Conservation (phyloP, 2,113 vertebrate species). For the Zosterops lateralis region DNA sequence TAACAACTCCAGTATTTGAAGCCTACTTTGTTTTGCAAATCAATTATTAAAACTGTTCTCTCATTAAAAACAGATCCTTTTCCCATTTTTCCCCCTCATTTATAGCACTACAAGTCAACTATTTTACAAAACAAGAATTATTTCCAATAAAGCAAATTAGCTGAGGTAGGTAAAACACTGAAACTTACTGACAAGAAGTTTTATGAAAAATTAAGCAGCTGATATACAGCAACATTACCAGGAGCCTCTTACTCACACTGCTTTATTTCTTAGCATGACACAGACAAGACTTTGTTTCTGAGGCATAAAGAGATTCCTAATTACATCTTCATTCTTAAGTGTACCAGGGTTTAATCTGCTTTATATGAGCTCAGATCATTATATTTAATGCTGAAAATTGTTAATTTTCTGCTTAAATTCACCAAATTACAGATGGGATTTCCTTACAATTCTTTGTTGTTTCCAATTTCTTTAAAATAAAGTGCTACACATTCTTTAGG, state of each 20-base stretch:
- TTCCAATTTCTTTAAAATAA: neutral
- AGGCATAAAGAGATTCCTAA: slow-evolving; percentile 35
- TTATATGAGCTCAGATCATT: neutral
- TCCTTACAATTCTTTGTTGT: neutral
- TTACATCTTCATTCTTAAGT: slow-evolving; percentile 36
- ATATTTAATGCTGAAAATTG: neutral
- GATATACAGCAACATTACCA: neutral
- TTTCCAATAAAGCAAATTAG: slow-evolving; percentile 6
- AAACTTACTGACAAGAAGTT: neutral
- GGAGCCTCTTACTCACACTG: neutral
- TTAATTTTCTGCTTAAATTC: slow-evolving; percentile 12
- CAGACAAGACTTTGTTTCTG: slow-evolving; percentile 1
- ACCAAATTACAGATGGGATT: neutral
- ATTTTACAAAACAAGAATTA: slow-evolving; percentile 1
- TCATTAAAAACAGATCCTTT: neutral
- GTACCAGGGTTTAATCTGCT: neutral
- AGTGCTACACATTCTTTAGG: neutral
- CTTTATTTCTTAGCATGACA: neutral
- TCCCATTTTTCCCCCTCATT: neutral
- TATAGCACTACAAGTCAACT: neutral
- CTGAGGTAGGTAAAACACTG: neutral
- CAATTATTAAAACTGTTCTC: neutral
- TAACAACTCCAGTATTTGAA: neutral
- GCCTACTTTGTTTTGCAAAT: neutral
- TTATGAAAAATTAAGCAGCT: slow-evolving; percentile 47